Conservation (phyloP, 2,797 vertebrate genomes). For the Schizopygopsis malacanthus region DNA sequence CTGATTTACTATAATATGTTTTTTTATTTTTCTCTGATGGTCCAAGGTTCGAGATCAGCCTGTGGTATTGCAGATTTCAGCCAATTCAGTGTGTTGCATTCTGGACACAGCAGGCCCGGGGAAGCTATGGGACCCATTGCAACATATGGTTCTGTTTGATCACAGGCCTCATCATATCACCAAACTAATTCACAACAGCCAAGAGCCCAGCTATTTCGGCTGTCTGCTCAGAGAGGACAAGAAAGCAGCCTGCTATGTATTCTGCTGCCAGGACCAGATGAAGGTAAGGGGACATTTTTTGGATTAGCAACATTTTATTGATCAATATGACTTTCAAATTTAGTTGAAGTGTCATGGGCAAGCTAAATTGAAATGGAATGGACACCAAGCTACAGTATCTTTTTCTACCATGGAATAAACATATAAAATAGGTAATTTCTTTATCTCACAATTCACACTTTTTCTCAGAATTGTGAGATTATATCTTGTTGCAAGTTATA, state of each 20-base stretch:
- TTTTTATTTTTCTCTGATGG: background rate
- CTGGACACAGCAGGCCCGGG: constrained; percentile 70
- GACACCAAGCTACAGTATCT: background rate
- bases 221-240: constrained; percentile 82
- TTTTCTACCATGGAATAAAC: background rate
- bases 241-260: constrained; percentile 88
- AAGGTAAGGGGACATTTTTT: constrained; percentile 73
- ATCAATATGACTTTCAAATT: background rate
- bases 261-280: constrained; percentile 86
- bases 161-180: constrained; percentile 86
- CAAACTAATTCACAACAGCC: constrained; percentile 94
- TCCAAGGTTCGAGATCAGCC: constrained; percentile 52
- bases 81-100: constrained; percentile 81
- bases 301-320: background rate
- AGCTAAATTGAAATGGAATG: background rate
- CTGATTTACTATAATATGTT: background rate
- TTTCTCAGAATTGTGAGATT: no score
- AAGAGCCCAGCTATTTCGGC: constrained; percentile 90
- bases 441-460: no score
- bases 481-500: background rate
- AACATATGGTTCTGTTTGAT: constrained; percentile 86
- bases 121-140: constrained; percentile 88
- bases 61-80: constrained; percentile 82
- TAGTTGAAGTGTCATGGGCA: background rate
- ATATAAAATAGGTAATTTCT: no score